Conservation (phyloP, 2,888 invertebrate genomes). For the Frankliniella intonsa region DNA sequence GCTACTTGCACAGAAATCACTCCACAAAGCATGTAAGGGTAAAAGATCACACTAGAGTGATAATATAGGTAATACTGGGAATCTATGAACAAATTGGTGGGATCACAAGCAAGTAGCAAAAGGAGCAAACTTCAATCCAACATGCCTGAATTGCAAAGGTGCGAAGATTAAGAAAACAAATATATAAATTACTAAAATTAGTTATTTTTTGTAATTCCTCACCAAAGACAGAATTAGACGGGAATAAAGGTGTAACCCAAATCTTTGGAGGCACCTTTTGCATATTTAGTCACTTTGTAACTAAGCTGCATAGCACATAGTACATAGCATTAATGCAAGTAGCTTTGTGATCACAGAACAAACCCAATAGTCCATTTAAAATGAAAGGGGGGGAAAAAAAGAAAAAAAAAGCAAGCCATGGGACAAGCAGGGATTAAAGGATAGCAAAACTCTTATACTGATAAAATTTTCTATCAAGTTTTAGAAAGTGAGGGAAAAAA, state of each 20-base stretch:
- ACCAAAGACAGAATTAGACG: background rate
- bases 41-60: background rate
- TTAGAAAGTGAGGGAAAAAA: no score
- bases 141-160: no score
- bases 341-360: no score
- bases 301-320: no score
- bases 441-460: background rate
- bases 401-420: background rate
- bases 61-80: background rate
- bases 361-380: background rate
- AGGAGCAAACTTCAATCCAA: no score
- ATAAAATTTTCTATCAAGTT: background rate
- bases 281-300: background rate
- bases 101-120: no score
- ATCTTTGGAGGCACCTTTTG: no score
- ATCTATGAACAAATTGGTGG: no score
- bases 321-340: no score
- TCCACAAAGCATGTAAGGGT: background rate
- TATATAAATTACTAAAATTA: background rate
- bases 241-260: background rate
- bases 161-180: background rate
- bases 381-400: background rate
- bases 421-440: background rate
- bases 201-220: background rate
- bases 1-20: conserved; percentile 11